Base-by-base conservation (phyloP, 2,888 invertebrate genomes). In the Quadroppia sp. region DNA sequence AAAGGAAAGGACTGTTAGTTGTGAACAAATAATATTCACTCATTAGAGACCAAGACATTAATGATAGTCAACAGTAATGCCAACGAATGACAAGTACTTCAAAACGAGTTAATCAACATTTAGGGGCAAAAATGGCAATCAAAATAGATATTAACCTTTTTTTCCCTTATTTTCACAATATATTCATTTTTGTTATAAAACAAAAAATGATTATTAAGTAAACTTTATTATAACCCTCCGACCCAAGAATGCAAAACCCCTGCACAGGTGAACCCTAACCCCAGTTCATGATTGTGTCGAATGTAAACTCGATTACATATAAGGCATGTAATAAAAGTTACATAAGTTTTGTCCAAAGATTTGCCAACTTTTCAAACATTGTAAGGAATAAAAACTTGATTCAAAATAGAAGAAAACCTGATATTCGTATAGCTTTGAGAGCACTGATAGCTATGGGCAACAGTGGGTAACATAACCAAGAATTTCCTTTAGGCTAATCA, bases 81-180 rank as follows among this genome's bases (percentile, higher is more conserved):
- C 59, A 59, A 59, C 30, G 59, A 59, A 59, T 59, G 59, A 59
- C 30, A 59, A 59, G 59, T 59, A 11, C n/a, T n/a, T n/a, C n/a
- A n/a, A n/a, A n/a, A n/a, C n/a, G n/a, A n/a, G n/a, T n/a, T n/a
- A n/a, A n/a, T n/a, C n/a, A n/a, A n/a, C n/a, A n/a, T n/a, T 59
- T 53, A 17, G 17, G 15, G 3, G 6, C 3, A 25, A 53, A n/a
- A n/a, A n/a, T n/a, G n/a, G n/a, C n/a, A n/a, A n/a, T n/a, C n/a
- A n/a, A n/a, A n/a, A n/a, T n/a, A n/a, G n/a, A n/a, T n/a, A n/a
- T n/a, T n/a, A n/a, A n/a, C n/a, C n/a, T n/a, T n/a, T n/a, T n/a
- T n/a, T n/a, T n/a, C n/a, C n/a, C n/a, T n/a, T n/a, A n/a, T n/a
- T n/a, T n/a, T n/a, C n/a, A n/a, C n/a, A n/a, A n/a, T n/a, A n/a